Evolutionary conservation across 1,140 invertebrate genomes (phyloP).

Genomic region (Popillia japonica): DNA sequence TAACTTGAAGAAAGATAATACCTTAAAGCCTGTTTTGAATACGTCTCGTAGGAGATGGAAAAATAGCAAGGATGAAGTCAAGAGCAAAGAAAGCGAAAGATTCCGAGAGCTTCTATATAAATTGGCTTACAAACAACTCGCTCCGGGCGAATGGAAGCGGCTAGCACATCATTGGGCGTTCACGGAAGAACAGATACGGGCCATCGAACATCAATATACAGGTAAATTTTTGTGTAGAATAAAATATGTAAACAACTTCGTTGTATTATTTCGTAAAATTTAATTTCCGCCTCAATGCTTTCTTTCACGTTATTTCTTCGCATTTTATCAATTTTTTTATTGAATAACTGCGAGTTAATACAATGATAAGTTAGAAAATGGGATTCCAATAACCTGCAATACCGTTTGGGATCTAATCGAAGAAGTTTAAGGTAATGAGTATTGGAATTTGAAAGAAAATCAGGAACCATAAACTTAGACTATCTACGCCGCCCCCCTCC

Average conservation of each 20-base stretch:
- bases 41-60: conserved; percentile 57
- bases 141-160: conserved; percentile 74
- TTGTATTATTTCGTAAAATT: not conserved
- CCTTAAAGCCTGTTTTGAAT: conserved; percentile 53
- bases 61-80: conserved; percentile 59
- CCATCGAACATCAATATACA: conserved; percentile 80
- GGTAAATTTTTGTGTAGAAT: conserved; percentile 61
- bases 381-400: too few relatives aligned
- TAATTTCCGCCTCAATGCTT: too few relatives aligned
- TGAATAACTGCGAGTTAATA: too few relatives aligned
- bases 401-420: too few relatives aligned
- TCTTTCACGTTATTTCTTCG: too few relatives aligned
- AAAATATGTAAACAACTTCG: not conserved
- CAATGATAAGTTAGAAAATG: too few relatives aligned
- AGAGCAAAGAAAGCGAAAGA: conserved; percentile 59
- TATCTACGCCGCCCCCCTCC: too few relatives aligned
- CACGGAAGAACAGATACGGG: conserved; percentile 75
- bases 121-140: conserved; percentile 74
- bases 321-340: too few relatives aligned
- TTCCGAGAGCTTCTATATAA: conserved; percentile 70
- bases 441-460: too few relatives aligned
- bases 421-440: too few relatives aligned
- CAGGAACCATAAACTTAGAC: too few relatives aligned
- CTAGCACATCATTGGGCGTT: conserved; percentile 77
- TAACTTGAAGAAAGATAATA: conserved; percentile 49